These are phyloP conservation scores for Dipus sagitta DNA, from an alignment of 2,797 vertebrate genomes.

Conservation along the genomic window DNA sequence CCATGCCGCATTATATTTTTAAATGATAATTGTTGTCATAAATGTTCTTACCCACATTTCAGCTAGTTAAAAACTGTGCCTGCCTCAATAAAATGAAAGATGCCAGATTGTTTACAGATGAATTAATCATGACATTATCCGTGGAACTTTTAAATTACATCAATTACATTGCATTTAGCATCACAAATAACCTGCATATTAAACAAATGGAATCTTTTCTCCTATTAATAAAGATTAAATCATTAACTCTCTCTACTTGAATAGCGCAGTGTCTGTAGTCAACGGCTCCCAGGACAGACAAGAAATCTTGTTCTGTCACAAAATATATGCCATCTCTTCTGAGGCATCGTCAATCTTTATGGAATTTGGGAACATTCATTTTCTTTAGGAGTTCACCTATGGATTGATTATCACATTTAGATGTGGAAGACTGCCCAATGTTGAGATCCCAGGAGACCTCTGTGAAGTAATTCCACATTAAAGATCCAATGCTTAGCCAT, in stretches of 20 bases:
- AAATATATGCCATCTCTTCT: conserved; percentile 53
- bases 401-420: conserved; percentile 72
- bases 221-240: conserved; percentile 81
- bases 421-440: background rate
- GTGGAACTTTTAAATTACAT: conserved; percentile 82
- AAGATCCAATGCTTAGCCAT: conserved; percentile 11
- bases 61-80: conserved; percentile 73
- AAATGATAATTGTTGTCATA: conserved; percentile 71
- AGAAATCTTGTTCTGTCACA: conserved; percentile 60
- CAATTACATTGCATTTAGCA: conserved; percentile 84
- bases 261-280: conserved; percentile 66
- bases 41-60: conserved; percentile 56
- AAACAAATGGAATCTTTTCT: conserved; percentile 81
- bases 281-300: conserved; percentile 60
- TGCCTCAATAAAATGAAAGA: conserved; percentile 79
- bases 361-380: conserved; percentile 69
- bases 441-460: conserved; percentile 51
- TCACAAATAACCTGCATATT: conserved; percentile 83
- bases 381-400: conserved; percentile 71
- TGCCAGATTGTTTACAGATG: conserved; percentile 84
- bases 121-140: conserved; percentile 86
- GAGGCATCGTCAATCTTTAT: conserved; percentile 58
- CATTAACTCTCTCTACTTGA: conserved; percentile 62
- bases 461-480: conserved; percentile 60
- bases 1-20: conserved; percentile 72